Evolutionary conservation across 2,888 invertebrate species (phyloP).

Genomic region (Leptopilina myrica): DNA sequence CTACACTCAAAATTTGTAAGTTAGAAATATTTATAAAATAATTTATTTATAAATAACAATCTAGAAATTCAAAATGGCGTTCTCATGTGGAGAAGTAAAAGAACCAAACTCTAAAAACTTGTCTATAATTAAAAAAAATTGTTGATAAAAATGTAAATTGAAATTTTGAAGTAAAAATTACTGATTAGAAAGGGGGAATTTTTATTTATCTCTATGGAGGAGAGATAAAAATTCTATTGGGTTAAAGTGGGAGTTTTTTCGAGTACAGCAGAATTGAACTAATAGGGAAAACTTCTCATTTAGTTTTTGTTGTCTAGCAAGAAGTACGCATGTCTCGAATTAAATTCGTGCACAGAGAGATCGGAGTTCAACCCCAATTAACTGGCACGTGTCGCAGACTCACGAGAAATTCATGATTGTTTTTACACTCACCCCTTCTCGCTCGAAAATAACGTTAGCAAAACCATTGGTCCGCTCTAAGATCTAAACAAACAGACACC

Average conservation of each 20-base stretch:
- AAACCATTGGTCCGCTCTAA: conserved; percentile 50
- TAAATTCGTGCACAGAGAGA: conserved; percentile 53
- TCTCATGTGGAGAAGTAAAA: no score
- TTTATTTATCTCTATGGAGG: no score
- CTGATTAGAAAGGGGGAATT: no score
- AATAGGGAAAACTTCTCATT: conserved; percentile 20
- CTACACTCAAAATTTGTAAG: neutral
- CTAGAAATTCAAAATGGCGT: no score
- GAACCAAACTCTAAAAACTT: no score
- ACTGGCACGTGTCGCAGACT: conserved; percentile 62
- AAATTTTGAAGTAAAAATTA: neutral
- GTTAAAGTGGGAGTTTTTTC: neutral
- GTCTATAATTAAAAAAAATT: no score
- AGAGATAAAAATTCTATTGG: no score
- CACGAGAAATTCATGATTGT: conserved; percentile 64
- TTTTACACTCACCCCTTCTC: conserved; percentile 59
- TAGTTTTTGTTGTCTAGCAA: conserved; percentile 24
- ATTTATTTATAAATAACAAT: no score
- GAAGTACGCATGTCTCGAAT: conserved; percentile 40
- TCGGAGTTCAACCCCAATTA: conserved; percentile 64
- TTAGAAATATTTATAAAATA: neutral
- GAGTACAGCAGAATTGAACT: neutral
- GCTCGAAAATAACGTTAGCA: conserved; percentile 50
- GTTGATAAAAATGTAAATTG: no score
- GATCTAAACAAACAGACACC: conserved; percentile 56